phyloP scores from a whole-genome alignment of 2,113 vertebrate genomes.

The Gymnocephalus cernua region DNA sequence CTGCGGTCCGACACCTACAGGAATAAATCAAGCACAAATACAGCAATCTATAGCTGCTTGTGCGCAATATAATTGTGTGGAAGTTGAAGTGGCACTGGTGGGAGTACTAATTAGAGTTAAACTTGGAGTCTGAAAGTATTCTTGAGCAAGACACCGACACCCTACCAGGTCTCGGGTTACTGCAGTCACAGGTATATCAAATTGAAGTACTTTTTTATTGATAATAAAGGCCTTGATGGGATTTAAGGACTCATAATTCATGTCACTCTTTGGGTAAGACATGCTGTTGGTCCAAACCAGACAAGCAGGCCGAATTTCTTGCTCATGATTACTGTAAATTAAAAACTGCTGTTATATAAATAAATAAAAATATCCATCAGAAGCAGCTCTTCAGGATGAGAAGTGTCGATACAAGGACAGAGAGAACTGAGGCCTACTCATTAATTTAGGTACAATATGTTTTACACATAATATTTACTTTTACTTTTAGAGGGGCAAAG shows the following conservation, averaged over 20 bases:
- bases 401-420: not conserved
- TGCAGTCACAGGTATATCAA: slow-evolving; percentile 5
- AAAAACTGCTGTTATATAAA: not conserved
- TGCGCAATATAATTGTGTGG: not conserved
- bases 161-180: not conserved
- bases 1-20: slow-evolving; percentile 89
- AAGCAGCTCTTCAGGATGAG: not conserved
- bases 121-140: not conserved
- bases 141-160: not conserved
- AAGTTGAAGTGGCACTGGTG: too few relatives aligned
- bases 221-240: not conserved
- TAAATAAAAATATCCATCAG: too few relatives aligned
- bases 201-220: not conserved
- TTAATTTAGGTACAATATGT: not conserved
- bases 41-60: not conserved
- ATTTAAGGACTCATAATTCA: not conserved
- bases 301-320: not conserved
- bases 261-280: not conserved
- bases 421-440: not conserved
- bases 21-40: not conserved
- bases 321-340: not conserved
- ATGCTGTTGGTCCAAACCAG: not conserved
- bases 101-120: not conserved
- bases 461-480: not conserved
- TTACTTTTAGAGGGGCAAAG: not conserved